A percentile compares a stretch with the other conserved stretches of the same genome.
Conservation (phyloP, 2,888 invertebrate species). For the Diadegma fenestrale region DNA sequence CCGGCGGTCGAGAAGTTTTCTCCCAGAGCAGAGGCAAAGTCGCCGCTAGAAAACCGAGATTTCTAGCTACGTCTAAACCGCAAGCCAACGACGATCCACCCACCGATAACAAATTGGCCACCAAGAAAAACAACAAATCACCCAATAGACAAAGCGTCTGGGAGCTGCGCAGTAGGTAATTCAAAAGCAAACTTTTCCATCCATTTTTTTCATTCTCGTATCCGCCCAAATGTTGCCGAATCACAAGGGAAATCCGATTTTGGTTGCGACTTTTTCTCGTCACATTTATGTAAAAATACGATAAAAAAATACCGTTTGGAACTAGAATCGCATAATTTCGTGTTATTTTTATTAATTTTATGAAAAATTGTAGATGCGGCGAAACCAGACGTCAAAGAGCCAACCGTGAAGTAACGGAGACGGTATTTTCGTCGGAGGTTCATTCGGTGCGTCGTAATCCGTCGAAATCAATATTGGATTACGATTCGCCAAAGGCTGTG, state of each 20-base stretch:
- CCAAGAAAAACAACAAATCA: conserved; percentile 86
- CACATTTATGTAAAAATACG: not conserved
- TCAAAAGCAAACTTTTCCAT: not conserved
- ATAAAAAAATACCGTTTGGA: not conserved
- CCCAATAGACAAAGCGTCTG: conserved; percentile 87
- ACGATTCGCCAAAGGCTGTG: conserved; percentile 81
- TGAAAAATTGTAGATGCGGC: conserved; percentile 80
- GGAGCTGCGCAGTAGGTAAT: conserved; percentile 86
- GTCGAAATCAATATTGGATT: conserved; percentile 82
- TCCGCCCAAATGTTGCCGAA: too few relatives aligned
- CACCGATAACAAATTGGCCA: conserved; percentile 82
- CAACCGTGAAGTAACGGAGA: conserved; percentile 87
- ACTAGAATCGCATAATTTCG: not conserved
- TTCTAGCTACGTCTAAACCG: conserved; percentile 83
- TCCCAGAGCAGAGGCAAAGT: conserved; percentile 92
- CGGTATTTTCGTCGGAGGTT: conserved; percentile 88
- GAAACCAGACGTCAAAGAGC: conserved; percentile 84
- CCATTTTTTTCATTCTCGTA: too few relatives aligned
- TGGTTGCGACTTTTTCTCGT: too few relatives aligned
- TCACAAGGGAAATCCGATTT: too few relatives aligned
- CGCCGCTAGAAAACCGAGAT: conserved; percentile 90
- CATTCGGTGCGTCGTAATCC: conserved; percentile 87
- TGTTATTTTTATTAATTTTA: not conserved
- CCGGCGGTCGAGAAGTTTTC: conserved; percentile 93
- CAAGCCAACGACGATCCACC: conserved; percentile 82